Evolutionary conservation across 2,797 vertebrate species (phyloP), one percentile per base, ranked within the genome.

Genomic region (Pseudochaenichthys georgianus): DNA sequence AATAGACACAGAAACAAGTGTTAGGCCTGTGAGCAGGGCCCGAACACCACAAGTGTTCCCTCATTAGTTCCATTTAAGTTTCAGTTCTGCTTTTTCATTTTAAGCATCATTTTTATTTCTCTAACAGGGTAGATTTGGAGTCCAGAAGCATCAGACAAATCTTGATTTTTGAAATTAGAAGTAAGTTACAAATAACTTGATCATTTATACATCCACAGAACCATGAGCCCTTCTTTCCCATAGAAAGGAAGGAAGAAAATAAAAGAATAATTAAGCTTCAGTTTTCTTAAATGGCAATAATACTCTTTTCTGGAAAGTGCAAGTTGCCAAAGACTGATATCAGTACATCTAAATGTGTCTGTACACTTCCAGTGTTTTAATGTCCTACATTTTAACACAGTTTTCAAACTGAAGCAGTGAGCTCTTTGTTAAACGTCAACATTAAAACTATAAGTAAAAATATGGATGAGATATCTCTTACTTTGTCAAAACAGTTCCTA

Each of bases 241-340:
- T 45, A 23, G 55, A 51, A 61, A 65, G 15, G 0, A 13, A 21
- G 57, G 31, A 1, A 13, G 16, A 43, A 28, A 16, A 62, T 21
- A 2, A 17, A 45, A 31, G 52, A 64, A 58, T 64, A 46, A n/a
- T 60, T 55, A 16, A 59, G 13, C 5, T 69, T 46, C 48, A 59
- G 47, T 46, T 46, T 16, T 41, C 57, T 48, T 50, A 45, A 47
- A 53, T 58, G 54, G 50, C 21, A 10, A 64, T 23, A 46, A 43
- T 54, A 31, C 62, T 10, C 21, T 15, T 61, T 48, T 67, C 58
- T 69, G 8, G 72, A 54, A 62, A 50, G 70, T 63, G 23, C 52
- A 68, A 52, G 41, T 12, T 63, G 34, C 34, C 54, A 70, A 6
- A 57, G 61, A 64, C 43, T 52, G 31, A 0, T 51, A 51, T 46